Percentiles rank a stretch among this genome's conserved stretches.
phyloP scores from a whole-genome alignment of 2,888 invertebrate species.

The Dryobota labecula region DNA sequence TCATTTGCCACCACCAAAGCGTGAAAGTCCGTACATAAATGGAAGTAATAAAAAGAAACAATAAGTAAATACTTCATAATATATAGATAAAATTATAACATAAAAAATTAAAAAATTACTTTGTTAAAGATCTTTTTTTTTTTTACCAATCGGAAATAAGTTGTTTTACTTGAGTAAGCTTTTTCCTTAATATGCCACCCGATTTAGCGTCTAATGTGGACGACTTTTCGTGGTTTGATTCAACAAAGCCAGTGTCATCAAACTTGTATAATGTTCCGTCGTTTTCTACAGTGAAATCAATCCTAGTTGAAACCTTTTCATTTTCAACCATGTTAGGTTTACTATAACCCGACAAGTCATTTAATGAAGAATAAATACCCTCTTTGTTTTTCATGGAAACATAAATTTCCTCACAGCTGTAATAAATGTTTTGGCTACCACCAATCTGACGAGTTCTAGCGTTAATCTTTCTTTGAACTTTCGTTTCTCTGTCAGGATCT shows the following conservation, averaged over 20 bases:
- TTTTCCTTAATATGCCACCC: constrained; percentile 71
- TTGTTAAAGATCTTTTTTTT: constrained; percentile 5
- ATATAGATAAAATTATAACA: constrained; percentile 9
- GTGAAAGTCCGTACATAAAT: constrained; percentile 30
- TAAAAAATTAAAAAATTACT: constrained; percentile 21
- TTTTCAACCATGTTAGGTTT: constrained; percentile 6
- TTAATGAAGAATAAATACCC: constrained; percentile 53
- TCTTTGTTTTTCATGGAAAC: constrained; percentile 53
- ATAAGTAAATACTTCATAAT: constrained; percentile 21
- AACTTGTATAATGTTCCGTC: constrained; percentile 43
- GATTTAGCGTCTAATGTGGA: constrained; percentile 50
- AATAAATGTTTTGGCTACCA: constrained; percentile 68
- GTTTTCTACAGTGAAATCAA: constrained; percentile 31
- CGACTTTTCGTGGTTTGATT: constrained; percentile 28
- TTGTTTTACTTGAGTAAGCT: constrained; percentile 74
- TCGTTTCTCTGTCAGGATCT: constrained; percentile 59
- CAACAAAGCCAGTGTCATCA: constrained; percentile 55
- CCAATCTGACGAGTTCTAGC: constrained; percentile 34
- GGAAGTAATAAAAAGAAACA: constrained; percentile 45
- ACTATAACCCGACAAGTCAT: constrained; percentile 25
- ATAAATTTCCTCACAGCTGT: constrained; percentile 73
- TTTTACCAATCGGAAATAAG: constrained; percentile 74
- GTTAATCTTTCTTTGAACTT: constrained; percentile 47
- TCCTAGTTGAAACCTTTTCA: neutral
- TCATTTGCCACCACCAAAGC: constrained; percentile 71